Evolutionary conservation across 2,797 vertebrate genomes (phyloP).

Genomic region (Eulemur mongoz): DNA sequence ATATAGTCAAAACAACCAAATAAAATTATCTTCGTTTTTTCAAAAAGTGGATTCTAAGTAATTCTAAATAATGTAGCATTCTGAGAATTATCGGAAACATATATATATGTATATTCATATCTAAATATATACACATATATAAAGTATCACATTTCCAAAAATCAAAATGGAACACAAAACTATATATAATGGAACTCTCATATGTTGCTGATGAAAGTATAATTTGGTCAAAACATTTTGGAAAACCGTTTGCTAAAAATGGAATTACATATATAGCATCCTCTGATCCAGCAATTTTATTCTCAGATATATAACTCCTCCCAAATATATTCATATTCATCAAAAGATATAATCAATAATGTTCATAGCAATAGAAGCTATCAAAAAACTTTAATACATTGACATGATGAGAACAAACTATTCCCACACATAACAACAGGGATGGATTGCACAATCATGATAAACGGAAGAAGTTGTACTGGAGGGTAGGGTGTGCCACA

Average conservation of each 20-base stretch:
- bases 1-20: background rate
- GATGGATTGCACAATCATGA: background rate
- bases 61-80: conserved; percentile 12
- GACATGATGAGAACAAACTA: background rate
- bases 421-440: background rate
- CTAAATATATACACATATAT: background rate
- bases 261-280: background rate
- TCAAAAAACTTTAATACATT: background rate
- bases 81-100: background rate
- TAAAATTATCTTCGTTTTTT: background rate
- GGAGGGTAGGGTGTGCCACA: background rate
- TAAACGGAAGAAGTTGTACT: background rate
- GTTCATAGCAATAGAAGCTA: background rate
- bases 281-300: background rate
- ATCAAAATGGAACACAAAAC: background rate
- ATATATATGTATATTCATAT: background rate
- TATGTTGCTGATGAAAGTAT: background rate
- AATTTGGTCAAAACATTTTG: background rate
- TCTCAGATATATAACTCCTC: background rate
- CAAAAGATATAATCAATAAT: background rate
- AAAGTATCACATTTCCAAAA: conserved; percentile 14
- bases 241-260: background rate
- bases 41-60: background rate
- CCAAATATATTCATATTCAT: background rate
- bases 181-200: background rate